A percentile compares a stretch with the other conserved stretches of the same genome.
Conservation (phyloP, 2,797 vertebrate genomes). For the Morelia viridis region DNA sequence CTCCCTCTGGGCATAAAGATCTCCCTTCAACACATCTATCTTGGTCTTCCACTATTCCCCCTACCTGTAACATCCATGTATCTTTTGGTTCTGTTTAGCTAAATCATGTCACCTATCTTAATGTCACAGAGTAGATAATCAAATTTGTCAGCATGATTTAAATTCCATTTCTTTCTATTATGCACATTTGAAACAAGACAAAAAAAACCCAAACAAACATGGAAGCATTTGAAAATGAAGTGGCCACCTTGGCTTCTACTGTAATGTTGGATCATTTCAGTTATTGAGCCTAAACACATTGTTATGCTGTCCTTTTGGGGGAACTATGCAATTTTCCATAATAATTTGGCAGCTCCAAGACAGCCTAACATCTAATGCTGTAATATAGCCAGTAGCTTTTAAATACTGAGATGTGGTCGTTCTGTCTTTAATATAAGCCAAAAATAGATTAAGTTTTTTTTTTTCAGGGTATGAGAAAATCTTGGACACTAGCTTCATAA, state of each 20-base stretch:
- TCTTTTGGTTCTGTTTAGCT: neutral
- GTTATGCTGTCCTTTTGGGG: slow-evolving; percentile 26
- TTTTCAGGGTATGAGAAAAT: slow-evolving; percentile 64
- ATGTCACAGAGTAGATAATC: neutral
- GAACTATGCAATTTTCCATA: slow-evolving; percentile 44
- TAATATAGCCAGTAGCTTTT: slow-evolving; percentile 54
- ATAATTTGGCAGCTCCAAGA: slow-evolving; percentile 54
- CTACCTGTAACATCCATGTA: neutral
- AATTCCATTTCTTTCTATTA: neutral
- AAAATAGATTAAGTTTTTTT: slow-evolving; percentile 53
- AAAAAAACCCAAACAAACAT: neutral
- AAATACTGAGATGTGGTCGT: slow-evolving; percentile 47
- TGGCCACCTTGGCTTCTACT: neutral
- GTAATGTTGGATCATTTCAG: neutral
- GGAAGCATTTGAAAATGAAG: neutral
- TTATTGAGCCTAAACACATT: neutral
- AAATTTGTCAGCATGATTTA: neutral
- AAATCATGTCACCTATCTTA: neutral
- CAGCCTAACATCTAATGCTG: slow-evolving; percentile 58
- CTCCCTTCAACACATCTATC: neutral
- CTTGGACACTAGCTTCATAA: slow-evolving; percentile 55
- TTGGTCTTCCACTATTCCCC: neutral
- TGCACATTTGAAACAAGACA: neutral
- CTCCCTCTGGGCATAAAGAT: neutral
- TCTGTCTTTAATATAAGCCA: slow-evolving; percentile 54